Base-by-base conservation (phyloP, 2,113 vertebrate genomes). In the Sardina pilchardus region DNA sequence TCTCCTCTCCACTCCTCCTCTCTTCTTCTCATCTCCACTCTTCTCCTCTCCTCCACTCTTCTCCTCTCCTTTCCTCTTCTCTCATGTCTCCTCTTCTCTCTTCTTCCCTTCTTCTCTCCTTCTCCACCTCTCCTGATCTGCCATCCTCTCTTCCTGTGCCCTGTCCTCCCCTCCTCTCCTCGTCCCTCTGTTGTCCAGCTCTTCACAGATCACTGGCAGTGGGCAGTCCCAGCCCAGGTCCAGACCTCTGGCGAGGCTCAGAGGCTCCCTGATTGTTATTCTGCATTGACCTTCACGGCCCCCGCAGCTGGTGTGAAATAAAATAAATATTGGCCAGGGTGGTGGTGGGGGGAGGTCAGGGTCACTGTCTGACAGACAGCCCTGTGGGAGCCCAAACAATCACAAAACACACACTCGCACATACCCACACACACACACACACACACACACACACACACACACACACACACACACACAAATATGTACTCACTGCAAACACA, bases 311-410 rank as follows among this genome's bases (percentile, higher is more conserved):
- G 50, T 71, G 24, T 44, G 67, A 83, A 87, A 90, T 88, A 81
- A 90, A 90, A 90, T 90, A 90, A 86, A 88, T 90, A 89, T 90
- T 88, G 88, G 85, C 17, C 39, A 47, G 85, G 81, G 84, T 75
- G 80, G 45, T 63, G 63, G 59, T 24, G 53, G 59, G 85, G 67
- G 82, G 67, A 87, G 84, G 82, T 88, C 85, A 86, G 88, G 85
- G 88, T 85, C 85, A 89, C 81, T 86, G 45, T 85, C 85, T 88
- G 88, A 89, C 86, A 85, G 88, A 86, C 86, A 85, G 80, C 81
- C 48, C 75, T 84, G 83, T 39, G 53, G 85, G 50, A 63, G 71
- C 80, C 80, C 47, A 45, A 82, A 78, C 42, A 84, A 75, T 50
- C 36, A 47, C 36, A 83, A 84, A 85, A 89, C 81, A 81, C 80